Base-by-base conservation (phyloP, 2,113 vertebrate genomes). In the Pongo abelii region DNA sequence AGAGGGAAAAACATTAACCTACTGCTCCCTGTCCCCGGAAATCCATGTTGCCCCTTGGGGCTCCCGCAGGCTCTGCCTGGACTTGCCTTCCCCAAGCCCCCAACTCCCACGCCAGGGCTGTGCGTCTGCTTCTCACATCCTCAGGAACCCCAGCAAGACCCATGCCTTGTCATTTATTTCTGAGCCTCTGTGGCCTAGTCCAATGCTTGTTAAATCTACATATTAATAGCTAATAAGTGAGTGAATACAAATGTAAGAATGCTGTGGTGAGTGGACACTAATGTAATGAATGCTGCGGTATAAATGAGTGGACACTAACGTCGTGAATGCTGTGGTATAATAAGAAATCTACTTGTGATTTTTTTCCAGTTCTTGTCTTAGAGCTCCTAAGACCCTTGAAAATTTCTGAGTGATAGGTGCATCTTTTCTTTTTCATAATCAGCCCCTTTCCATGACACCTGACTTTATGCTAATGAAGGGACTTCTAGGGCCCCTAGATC, bases 21-120 rank as follows among this genome's bases (percentile, higher is more conserved):
- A 3, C 6, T 40, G 1, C 0, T 35, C 6, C 18, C 20, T 10
- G 6, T 11, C 30, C 57, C 12, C 8, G 46, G 59, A 10, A 50
- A 50, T 27, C 61, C 13, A 32, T 22, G 27, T 35, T 43, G 10
- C 6, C 12, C 27, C 55, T 78, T 13, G 4, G 20, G 46, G 5
- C 8, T 27, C 13, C 18, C 4, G 4, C 3, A 27, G 11, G 40
- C 7, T 40, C 13, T 40, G 27, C 78, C 48, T 79, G 16, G 13
- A 18, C 2, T 25, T 27, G 27, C 13, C 30, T 52, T 75, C 48
- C 18, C 3, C 50, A 50, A 5, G 2, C 25, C 35, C 86, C 38
- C 4, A 46, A 25, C 6, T 64, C 25, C 48, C 43, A 6, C 5
- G 1, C 13, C 25, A 61, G 20, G 2, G 25, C 20, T 55, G 55